phyloP scores from a whole-genome alignment of 2,797 vertebrate species.

The Hybognathus amarus region DNA sequence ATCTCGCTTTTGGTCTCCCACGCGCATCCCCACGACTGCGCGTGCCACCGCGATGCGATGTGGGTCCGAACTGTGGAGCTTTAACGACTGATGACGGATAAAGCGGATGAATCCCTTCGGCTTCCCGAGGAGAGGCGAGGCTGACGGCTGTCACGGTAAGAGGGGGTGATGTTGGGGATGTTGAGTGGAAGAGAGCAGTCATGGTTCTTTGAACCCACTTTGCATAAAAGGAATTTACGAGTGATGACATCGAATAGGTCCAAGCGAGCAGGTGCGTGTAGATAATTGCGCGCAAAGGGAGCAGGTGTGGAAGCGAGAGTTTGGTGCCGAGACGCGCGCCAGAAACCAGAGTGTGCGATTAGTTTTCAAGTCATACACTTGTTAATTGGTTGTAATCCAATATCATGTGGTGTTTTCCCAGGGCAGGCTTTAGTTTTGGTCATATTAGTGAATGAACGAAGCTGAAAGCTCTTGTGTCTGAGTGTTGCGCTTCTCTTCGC shows the following conservation, averaged over 20 bases:
- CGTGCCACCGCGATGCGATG: constrained; percentile 20
- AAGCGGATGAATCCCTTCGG: constrained; percentile 20
- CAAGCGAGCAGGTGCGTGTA: neutral
- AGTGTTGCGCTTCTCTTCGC: neutral
- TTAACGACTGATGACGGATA: constrained; percentile 30
- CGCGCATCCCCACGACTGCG: constrained; percentile 3
- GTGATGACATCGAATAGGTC: neutral
- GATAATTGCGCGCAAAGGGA: neutral
- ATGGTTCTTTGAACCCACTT: neutral
- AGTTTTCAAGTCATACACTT: too few relatives aligned
- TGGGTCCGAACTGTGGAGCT: constrained; percentile 22
- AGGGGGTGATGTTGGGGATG: neutral
- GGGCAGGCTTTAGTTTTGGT: neutral
- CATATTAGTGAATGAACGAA: neutral
- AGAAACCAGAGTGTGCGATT: neutral
- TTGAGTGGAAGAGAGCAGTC: neutral
- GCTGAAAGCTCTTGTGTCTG: neutral
- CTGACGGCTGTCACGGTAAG: constrained; percentile 33
- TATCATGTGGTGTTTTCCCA: neutral
- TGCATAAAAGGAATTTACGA: neutral
- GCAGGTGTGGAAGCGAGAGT: constrained; percentile 15
- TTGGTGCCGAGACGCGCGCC: neutral
- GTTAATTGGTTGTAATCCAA: constrained; percentile 19
- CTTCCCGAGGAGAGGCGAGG: constrained; percentile 17
- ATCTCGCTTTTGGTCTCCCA: constrained; percentile 5